These are phyloP conservation scores for Dynastes grantii DNA, from an alignment of 2,888 invertebrate species.

Conservation along the genomic window DNA sequence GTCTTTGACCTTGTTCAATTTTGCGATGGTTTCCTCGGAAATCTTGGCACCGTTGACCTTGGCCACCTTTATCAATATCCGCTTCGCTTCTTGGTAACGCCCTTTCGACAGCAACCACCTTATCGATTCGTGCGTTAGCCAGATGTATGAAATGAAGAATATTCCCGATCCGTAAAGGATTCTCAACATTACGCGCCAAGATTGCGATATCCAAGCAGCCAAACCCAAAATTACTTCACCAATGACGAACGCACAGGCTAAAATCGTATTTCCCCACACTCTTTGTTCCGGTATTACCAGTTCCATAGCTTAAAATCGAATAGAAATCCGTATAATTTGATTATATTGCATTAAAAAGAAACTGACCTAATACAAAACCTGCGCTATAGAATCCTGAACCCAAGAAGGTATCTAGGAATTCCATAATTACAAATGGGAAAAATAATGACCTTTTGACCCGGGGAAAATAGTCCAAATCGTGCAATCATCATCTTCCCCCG, in stretches of 20 bases:
- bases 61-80: constrained; percentile 76
- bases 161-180: constrained; percentile 79
- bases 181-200: constrained; percentile 80
- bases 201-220: constrained; percentile 77
- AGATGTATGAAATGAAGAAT: constrained; percentile 77
- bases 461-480: constrained; percentile 77
- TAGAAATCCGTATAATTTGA: constrained; percentile 17
- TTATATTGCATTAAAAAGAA: neutral
- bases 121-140: constrained; percentile 79
- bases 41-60: constrained; percentile 72
- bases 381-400: constrained; percentile 81
- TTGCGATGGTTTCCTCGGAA: constrained; percentile 39
- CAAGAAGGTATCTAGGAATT: constrained; percentile 79
- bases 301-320: constrained; percentile 77
- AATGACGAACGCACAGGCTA: constrained; percentile 80
- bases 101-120: constrained; percentile 81
- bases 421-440: constrained; percentile 79
- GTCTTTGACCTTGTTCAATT: constrained; percentile 48
- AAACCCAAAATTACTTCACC: constrained; percentile 80
- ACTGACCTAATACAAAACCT: constrained; percentile 79
- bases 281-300: constrained; percentile 82
- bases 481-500: constrained; percentile 75
- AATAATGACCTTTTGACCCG: too few species aligned
- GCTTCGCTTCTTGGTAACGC: constrained; percentile 72
- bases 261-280: constrained; percentile 80